Evolutionary conservation across 2,113 vertebrate genomes (phyloP), one percentile per base, ranked within the genome.

Genomic region (Dendropsophus ebraccatus): DNA sequence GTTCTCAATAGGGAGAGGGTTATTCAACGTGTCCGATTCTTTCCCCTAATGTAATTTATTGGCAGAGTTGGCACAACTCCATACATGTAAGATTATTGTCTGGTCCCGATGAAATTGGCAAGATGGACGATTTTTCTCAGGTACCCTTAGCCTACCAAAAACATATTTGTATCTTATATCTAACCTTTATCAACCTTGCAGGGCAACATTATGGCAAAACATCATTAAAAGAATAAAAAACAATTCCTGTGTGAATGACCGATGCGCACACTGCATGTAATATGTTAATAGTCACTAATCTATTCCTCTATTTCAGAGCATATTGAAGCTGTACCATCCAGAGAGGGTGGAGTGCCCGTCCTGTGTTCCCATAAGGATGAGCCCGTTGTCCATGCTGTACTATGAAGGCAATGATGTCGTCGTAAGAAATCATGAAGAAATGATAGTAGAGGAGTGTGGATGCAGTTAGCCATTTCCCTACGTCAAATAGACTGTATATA

Each of bases 341-440:
- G 92, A 93, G 28, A 91, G 90, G 1, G 95, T 94, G 65, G 91
- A 91, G 0, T 96, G 95, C 0, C 93, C 94, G 0, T 92, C 92
- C 67, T 98, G 97, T n/a, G 95, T 95, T 25, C 96, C 97, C 0
- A 91, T 94, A 0, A 94, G 90, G 81, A 94, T 97, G 93, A 95
- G 94, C 70, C 90, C 96, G 0, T 94, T 97, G 23, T 97, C 96
- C 89, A 98, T 98, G 96, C 91, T 98, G 50, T 98, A 98, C 92
- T 96, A 96, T 0, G 96, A 97, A 89, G 93, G 89, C 0, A 94
- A 94, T 0, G 94, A 95, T 7, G 77, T 97, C 6, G 91, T 94
- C 0, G 79, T 97, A 83, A 92, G 94, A 0, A 96, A 98, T 83
- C 97, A 97, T 10, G 77, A 87, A 80, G 85, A 87, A 23, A 87